Conservation (phyloP, 2,888 invertebrate species). For the Heliconius aoede region DNA sequence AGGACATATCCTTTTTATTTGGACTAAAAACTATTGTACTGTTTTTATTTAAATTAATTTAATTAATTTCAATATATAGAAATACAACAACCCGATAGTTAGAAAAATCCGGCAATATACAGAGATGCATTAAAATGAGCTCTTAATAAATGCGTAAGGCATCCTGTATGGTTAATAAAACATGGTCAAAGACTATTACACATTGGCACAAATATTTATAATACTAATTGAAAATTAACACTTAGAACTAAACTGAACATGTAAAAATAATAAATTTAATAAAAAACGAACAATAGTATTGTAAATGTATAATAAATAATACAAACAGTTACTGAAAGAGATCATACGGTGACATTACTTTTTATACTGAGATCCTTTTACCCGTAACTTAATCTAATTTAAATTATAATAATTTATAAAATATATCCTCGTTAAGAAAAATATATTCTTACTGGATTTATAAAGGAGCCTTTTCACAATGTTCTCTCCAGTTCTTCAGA, state of each 20-base stretch:
- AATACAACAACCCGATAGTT: background rate
- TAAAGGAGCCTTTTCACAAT: slow-evolving; percentile 14
- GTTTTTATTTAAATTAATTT: background rate
- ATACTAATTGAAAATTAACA: slow-evolving; percentile 16
- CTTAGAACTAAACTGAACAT: slow-evolving; percentile 20
- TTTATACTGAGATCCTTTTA: slow-evolving; percentile 11
- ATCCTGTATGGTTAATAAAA: background rate
- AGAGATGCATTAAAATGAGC: background rate
- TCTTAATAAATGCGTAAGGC: background rate
- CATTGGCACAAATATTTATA: slow-evolving; percentile 22
- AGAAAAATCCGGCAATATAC: background rate
- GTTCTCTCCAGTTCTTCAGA: slow-evolving; percentile 24
- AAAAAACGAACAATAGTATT: slow-evolving; percentile 13
- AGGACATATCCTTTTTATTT: no score
- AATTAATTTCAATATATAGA: background rate
- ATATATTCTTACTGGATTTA: slow-evolving; percentile 27
- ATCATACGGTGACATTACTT: background rate
- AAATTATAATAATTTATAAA: background rate
- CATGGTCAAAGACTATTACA: slow-evolving; percentile 13
- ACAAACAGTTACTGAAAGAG: slow-evolving; percentile 7
- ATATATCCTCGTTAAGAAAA: slow-evolving; percentile 23
- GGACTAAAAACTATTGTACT: no score
- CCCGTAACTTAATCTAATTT: slow-evolving; percentile 18
- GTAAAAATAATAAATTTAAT: slow-evolving; percentile 4
- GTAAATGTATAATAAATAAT: slow-evolving; percentile 11